Percentiles rank a stretch among this genome's conserved stretches.
Evolutionary conservation across 2,888 invertebrate genomes (phyloP).

Genomic region (Dugesia japonica): DNA sequence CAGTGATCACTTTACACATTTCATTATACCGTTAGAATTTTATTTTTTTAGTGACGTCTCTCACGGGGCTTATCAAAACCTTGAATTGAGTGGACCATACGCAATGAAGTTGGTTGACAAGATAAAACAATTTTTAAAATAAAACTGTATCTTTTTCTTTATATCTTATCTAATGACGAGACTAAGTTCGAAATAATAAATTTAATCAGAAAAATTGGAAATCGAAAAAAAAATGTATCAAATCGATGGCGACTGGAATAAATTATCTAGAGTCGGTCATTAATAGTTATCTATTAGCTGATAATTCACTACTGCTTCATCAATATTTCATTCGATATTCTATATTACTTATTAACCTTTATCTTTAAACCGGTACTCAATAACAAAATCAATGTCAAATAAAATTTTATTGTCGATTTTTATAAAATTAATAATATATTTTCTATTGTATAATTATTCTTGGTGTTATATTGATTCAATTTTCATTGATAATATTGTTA

Average conservation of each 20-base stretch:
- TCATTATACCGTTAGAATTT: too few relatives aligned
- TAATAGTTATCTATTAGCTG: not conserved
- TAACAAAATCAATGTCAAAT: too few relatives aligned
- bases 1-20: too few relatives aligned
- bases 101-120: not conserved
- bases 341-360: too few relatives aligned
- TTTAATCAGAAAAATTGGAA: not conserved
- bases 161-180: not conserved
- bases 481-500: too few relatives aligned
- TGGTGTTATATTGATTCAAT: too few relatives aligned
- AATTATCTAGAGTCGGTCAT: not conserved
- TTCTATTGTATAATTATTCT: too few relatives aligned
- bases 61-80: not conserved
- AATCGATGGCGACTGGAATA: not conserved
- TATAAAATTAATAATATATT: too few relatives aligned
- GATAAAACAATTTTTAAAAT: too few relatives aligned
- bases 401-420: too few relatives aligned
- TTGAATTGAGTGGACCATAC: slow-evolving; percentile 8
- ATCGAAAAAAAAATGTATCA: not conserved
- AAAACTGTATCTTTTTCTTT: not conserved
- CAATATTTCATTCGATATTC: not conserved
- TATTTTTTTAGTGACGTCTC: too few relatives aligned
- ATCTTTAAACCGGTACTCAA: too few relatives aligned
- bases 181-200: not conserved
- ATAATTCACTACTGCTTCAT: not conserved